Conservation (phyloP, 2,797 vertebrate species). For the Eulemur mongoz region DNA sequence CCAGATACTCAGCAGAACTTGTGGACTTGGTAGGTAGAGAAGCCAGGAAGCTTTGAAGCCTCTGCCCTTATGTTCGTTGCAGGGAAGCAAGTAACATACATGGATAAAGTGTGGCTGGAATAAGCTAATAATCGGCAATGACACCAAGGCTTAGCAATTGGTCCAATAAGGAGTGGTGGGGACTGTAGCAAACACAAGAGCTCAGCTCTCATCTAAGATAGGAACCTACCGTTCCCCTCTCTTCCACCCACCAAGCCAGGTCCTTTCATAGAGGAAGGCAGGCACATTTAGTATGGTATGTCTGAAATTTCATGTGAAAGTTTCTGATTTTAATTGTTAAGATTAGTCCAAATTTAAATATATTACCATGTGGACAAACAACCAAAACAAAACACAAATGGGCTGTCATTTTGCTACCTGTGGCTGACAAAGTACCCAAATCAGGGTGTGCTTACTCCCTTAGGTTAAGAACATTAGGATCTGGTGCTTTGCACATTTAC, state of each 20-base stretch:
- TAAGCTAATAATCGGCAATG: neutral
- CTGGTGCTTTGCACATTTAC: neutral
- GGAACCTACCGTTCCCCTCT: neutral
- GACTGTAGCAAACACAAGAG: neutral
- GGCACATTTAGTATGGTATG: neutral
- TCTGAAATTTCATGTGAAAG: neutral
- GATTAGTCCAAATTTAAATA: neutral
- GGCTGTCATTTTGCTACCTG: neutral
- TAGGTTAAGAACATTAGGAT: neutral
- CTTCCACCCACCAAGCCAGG: neutral
- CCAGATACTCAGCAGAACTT: neutral
- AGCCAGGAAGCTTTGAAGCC: neutral
- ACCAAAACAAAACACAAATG: neutral
- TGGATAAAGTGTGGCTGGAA: neutral
- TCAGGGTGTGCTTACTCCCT: neutral
- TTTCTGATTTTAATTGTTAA: neutral
- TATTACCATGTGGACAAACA: neutral
- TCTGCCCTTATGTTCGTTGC: neutral
- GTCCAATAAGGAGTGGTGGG: neutral
- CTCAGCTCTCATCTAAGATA: neutral
- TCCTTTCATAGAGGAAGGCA: neutral
- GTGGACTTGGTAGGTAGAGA: neutral
- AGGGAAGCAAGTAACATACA: neutral
- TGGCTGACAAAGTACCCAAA: neutral
- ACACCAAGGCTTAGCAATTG: neutral